phyloP scores from a whole-genome alignment of 2,797 vertebrate species.

The Halcyon chelicuti region DNA sequence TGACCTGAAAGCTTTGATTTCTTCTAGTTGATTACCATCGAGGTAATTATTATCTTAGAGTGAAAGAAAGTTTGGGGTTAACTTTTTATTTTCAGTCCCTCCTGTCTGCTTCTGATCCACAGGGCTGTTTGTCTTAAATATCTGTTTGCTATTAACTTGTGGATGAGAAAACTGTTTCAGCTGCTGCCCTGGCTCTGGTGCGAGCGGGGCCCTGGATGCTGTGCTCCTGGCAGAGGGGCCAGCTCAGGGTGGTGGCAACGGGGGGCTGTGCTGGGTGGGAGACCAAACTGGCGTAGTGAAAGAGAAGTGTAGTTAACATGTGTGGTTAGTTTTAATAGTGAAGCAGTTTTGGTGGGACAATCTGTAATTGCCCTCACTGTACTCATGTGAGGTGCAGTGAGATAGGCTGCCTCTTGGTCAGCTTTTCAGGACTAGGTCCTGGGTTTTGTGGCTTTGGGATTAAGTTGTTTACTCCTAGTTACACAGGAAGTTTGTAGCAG shows the following conservation, averaged over 20 bases:
- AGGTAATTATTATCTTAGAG: neutral
- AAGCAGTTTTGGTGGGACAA: neutral
- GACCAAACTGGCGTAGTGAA: neutral
- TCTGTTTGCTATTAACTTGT: neutral
- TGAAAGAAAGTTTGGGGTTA: neutral
- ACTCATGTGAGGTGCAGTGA: neutral
- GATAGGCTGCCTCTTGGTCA: neutral
- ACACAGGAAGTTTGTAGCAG: neutral
- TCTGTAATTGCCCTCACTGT: neutral
- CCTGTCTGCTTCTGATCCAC: neutral
- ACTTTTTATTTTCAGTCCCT: neutral
- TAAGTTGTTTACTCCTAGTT: neutral
- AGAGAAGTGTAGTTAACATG: too few relatives aligned
- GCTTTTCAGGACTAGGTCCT: neutral
- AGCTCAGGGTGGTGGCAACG: rapidly evolving
- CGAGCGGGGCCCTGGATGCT: rapidly evolving
- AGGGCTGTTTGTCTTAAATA: neutral
- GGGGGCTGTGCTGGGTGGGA: neutral
- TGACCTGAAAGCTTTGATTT: neutral
- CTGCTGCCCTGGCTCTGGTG: neutral
- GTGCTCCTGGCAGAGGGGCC: neutral
- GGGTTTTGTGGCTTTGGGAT: neutral
- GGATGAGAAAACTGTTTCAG: neutral
- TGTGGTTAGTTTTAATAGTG: neutral
- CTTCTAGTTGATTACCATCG: neutral